Evolutionary conservation across 2,797 vertebrate genomes (phyloP), one percentile per base, ranked within the genome.

Genomic region (Tauraco hartlaubi): DNA sequence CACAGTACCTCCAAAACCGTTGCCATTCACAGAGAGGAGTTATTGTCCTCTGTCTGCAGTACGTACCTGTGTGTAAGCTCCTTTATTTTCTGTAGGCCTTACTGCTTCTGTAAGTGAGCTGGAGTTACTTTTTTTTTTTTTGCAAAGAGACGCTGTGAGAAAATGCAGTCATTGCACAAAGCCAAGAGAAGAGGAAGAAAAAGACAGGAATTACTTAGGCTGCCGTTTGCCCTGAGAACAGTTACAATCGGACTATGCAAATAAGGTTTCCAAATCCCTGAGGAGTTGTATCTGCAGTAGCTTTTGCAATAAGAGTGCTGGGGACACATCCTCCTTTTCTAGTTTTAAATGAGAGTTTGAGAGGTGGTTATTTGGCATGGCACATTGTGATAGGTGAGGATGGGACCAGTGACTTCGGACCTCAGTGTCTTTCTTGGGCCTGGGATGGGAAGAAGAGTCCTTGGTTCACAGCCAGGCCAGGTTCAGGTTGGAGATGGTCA

Each of bases 401-500:
- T 54, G 33, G 39, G 44, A 55, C 8, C 6, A 2, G 21, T 67
- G 71, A 58, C 55, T 26, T 85, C 14, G 3, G 31, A 46, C 15
- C 17, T 49, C 18, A 1, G 8, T 22, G 48, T 71, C 33, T 80
- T 56, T 64, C 51, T 90, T 0, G 0, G 58, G 43, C 21, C 55
- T 86, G 54, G 25, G 9, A 8, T 39, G 33, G 49, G 28, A 58
- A 82, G 51, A 54, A 43, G 23, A 43, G 28, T 52, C 51, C 18
- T 69, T 72, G 73, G 21, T 58, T 95, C 12, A 3, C 22, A 21
- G 9, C 20, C 41, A 62, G 79, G 48, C 55, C 39, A 49, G 39
- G 87, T 90, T 88, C 74, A 76, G 43, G 52, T 55, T 81, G 76
- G 94, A 75, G 73, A 31, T 90, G 73, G 29, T 85, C 25, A 33